Conservation (phyloP, 2,113 vertebrate genomes). For the Corythornis vintsioides region DNA sequence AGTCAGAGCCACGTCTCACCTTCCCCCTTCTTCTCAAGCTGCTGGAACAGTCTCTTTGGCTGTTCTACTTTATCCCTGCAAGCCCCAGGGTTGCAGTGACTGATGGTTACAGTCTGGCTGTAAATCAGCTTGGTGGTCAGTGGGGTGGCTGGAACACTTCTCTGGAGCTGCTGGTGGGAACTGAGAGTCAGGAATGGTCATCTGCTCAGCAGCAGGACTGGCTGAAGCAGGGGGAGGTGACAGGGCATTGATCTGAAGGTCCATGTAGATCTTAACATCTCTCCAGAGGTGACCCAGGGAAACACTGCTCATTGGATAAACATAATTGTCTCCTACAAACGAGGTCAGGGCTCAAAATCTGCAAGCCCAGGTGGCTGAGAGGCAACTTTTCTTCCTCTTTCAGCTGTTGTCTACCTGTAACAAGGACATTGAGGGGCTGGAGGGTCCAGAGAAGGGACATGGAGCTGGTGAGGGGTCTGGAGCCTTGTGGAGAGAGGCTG, state of each 20-base stretch:
- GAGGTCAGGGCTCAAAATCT: background rate
- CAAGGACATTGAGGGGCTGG: too few species aligned
- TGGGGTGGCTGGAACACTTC: background rate
- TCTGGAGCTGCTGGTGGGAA: background rate
- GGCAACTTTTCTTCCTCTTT: background rate
- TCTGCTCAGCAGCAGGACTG: background rate
- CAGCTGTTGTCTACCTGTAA: background rate
- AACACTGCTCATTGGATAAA: background rate
- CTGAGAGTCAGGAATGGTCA: background rate
- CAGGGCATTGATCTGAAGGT: background rate
- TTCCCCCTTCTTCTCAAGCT: background rate
- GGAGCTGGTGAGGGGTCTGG: too few species aligned
- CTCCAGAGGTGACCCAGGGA: background rate
- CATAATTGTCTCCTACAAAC: rapidly evolving
- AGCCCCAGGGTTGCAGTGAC: background rate
- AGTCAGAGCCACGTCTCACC: background rate
- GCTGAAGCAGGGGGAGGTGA: background rate
- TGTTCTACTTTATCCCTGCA: background rate
- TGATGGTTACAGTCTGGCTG: background rate
- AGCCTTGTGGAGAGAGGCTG: too few species aligned
- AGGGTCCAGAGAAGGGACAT: too few species aligned
- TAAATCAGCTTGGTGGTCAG: background rate
- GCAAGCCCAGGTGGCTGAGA: background rate
- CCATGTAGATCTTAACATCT: background rate
- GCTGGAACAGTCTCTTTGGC: background rate